A percentile compares a stretch with the other conserved stretches of the same genome.
These are phyloP conservation scores for Bucorvus abyssinicus DNA, from an alignment of 2,797 vertebrate species.

Conservation along the genomic window DNA sequence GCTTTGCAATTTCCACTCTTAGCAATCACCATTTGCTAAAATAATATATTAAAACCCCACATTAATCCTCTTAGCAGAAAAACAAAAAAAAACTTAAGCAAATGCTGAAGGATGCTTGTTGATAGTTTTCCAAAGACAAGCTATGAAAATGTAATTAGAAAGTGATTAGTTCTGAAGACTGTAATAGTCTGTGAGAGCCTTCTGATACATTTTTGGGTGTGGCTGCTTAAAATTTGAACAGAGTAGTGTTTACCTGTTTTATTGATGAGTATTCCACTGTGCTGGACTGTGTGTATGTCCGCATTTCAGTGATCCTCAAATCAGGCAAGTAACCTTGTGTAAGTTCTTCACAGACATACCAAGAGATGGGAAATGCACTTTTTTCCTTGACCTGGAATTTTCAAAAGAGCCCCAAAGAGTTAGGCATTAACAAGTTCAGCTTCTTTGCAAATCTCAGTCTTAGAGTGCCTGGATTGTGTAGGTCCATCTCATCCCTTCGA, in stretches of 20 bases:
- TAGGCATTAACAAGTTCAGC: not conserved
- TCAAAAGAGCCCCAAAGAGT: not conserved
- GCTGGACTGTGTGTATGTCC: not conserved
- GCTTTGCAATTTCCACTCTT: not conserved
- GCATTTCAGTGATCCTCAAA: not conserved
- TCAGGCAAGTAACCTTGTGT: not conserved
- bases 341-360: not conserved
- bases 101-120: not conserved
- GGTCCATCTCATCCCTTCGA: not conserved
- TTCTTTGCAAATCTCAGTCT: not conserved
- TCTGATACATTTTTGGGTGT: not conserved
- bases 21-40: not conserved
- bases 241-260: not conserved
- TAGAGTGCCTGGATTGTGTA: not conserved
- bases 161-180: not conserved
- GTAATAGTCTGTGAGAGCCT: not conserved
- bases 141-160: not conserved
- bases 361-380: not conserved
- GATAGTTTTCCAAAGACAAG: not conserved
- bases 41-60: not conserved
- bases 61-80: not conserved
- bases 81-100: not conserved
- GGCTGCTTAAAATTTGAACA: not conserved
- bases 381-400: not conserved
- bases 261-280: not conserved